Percentiles rank a stretch among this genome's conserved stretches.
phyloP scores from a whole-genome alignment of 2,888 invertebrate genomes.

The Tetrapedia diversipes region DNA sequence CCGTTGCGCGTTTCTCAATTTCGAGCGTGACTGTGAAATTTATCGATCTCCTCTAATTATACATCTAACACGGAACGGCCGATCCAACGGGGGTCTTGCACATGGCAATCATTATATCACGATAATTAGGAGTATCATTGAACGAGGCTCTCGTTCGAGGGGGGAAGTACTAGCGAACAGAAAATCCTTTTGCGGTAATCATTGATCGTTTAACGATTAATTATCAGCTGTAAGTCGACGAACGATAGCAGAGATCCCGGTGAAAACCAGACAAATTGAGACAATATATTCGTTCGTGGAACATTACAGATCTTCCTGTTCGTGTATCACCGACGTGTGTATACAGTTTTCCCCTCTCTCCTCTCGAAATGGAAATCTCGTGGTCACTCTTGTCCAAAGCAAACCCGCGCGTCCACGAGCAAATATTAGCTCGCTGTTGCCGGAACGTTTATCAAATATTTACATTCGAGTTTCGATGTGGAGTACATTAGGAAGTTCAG shows the following conservation, averaged over 20 bases:
- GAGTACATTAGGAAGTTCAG: constrained; percentile 17
- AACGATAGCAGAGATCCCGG: constrained; percentile 8
- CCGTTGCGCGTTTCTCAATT: constrained; percentile 2
- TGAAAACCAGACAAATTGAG: constrained; percentile 32
- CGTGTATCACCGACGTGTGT: neutral
- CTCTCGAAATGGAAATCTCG: neutral
- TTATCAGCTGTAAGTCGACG: neutral
- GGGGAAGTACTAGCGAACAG: neutral
- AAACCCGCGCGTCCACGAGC: constrained; percentile 7
- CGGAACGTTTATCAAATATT: constrained; percentile 42
- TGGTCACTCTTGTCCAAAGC: constrained; percentile 5
- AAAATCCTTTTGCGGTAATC: neutral
- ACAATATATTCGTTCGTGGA: neutral
- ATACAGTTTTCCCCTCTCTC: neutral
- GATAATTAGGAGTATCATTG: constrained; percentile 20
- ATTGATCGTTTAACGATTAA: constrained; percentile 23
- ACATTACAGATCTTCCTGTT: neutral
- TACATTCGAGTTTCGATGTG: constrained; percentile 20
- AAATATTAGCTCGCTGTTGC: constrained; percentile 37
- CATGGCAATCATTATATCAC: neutral
- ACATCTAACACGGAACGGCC: neutral
- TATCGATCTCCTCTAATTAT: constrained; percentile 27
- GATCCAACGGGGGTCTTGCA: neutral
- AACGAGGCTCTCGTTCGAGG: neutral
- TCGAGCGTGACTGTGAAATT: neutral